A percentile compares a stretch with the other conserved stretches of the same genome.
phyloP scores from a whole-genome alignment of 2,797 vertebrate genomes.

The Xenops minutus region DNA sequence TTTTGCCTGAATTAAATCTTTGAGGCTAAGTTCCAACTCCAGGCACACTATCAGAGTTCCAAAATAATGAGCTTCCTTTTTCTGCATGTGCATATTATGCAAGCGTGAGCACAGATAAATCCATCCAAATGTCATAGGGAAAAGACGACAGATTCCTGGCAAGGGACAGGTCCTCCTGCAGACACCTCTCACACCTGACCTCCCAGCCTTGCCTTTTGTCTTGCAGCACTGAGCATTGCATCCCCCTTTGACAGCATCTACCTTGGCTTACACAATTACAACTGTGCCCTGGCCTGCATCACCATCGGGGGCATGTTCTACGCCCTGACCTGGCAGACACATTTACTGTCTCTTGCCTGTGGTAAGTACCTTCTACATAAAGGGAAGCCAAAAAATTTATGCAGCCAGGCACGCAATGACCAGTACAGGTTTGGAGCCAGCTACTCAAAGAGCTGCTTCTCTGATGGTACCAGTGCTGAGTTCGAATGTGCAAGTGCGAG shows the following conservation, averaged over 20 bases:
- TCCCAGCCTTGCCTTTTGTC: background rate
- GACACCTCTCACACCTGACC: background rate
- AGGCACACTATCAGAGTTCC: background rate
- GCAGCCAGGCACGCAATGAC: background rate
- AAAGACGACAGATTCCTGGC: background rate
- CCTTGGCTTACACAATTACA: constrained; percentile 92
- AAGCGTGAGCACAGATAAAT: background rate
- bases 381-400: background rate
- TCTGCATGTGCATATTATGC: accelerated
- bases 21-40: background rate
- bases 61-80: background rate
- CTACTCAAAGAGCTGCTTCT: background rate
- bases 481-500: background rate
- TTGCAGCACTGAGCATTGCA: constrained; percentile 87
- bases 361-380: constrained; percentile 74
- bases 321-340: constrained; percentile 93
- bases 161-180: background rate
- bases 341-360: constrained; percentile 86
- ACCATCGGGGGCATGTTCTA: constrained; percentile 95
- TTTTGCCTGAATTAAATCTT: background rate
- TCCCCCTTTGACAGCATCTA: constrained; percentile 88
- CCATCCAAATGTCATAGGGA: background rate
- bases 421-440: background rate
- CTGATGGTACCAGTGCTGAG: background rate
- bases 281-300: constrained; percentile 89